Base-by-base conservation (phyloP, 2,888 invertebrate genomes). In the Itoplectis maculator region DNA sequence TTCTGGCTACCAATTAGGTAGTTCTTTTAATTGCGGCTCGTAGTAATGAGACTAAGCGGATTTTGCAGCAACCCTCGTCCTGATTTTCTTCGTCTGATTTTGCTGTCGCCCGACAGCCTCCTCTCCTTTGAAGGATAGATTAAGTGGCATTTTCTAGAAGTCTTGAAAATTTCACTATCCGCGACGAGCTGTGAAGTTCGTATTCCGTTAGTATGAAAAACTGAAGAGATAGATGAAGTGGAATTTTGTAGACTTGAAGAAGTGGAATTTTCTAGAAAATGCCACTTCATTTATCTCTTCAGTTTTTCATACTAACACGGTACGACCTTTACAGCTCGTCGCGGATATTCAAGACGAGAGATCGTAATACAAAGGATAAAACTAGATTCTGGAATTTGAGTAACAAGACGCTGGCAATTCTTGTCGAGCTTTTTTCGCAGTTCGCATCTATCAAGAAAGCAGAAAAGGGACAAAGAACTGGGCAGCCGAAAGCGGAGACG, bases 101-200 rank as follows among this genome's bases (percentile, higher is more conserved):
- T 59, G 66, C 37, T 23, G 47, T 20, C 11, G 4, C 47, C 45
- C 45, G 8, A 11, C 13, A 70, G 20, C 51, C 42, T 59, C 40
- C 13, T 70, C 70, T 54, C 23, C 66, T 70, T 82, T 68, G 66
- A 18, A 59, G 51, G 49, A 42, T 78, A 74, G 70, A 49, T 63
- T 40, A 37, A 75, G 65, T 40, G 45, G 47, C 56, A 73, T 65
- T 23, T 65, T 9, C 23, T 3, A 20, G 70, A 23, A 35, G n/a
- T n/a, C n/a, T n/a, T n/a, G n/a, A n/a, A n/a, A n/a, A n/a, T n/a
- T n/a, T n/a, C n/a, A n/a, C n/a, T n/a, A n/a, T n/a, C n/a, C n/a
- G n/a, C n/a, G n/a, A n/a, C n/a, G n/a, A n/a, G n/a, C n/a, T n/a
- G n/a, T n/a, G n/a, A n/a, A n/a, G n/a, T n/a, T n/a, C n/a, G n/a